A percentile compares a stretch with the other conserved stretches of the same genome.
phyloP scores from a whole-genome alignment of 2,113 vertebrate genomes.

The Arenaria interpres region DNA sequence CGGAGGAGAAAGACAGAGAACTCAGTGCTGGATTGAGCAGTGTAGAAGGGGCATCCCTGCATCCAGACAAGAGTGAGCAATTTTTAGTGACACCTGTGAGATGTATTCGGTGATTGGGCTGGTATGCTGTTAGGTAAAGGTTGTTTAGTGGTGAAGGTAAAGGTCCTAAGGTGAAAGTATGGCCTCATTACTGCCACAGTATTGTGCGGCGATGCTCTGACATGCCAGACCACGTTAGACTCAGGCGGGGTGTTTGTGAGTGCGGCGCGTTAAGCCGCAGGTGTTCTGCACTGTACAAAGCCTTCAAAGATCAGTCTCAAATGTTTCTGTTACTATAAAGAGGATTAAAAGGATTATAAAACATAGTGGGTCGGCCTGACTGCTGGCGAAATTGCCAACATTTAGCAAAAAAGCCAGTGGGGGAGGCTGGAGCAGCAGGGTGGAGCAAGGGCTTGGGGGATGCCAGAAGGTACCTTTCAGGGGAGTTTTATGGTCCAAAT shows the following conservation, averaged over 20 bases:
- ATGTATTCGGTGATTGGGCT: background rate
- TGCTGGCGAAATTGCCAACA: constrained; percentile 55
- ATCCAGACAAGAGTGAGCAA: background rate
- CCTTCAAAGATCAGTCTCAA: constrained; percentile 73
- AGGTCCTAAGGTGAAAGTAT: constrained; percentile 35
- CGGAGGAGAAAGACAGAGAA: background rate
- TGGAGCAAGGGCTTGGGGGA: background rate
- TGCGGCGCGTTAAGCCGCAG: constrained; percentile 39
- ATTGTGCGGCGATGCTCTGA: background rate
- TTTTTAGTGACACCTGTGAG: constrained; percentile 39
- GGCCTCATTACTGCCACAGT: constrained; percentile 37
- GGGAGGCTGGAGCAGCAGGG: background rate
- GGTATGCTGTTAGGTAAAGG: background rate
- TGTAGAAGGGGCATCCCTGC: accelerated
- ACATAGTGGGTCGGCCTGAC: constrained; percentile 2
- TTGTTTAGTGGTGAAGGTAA: background rate
- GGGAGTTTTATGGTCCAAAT: constrained; percentile 39
- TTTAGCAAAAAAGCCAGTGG: background rate
- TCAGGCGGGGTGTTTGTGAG: constrained; percentile 50
- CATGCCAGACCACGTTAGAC: constrained; percentile 26
- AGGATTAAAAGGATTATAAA: constrained; percentile 79
- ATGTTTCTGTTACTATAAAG: constrained; percentile 74
- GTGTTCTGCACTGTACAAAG: constrained; percentile 69
- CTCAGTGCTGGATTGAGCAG: background rate
- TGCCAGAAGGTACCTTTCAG: background rate